Base-by-base conservation (phyloP, 2,888 invertebrate genomes). In the Parnassius glacialis region DNA sequence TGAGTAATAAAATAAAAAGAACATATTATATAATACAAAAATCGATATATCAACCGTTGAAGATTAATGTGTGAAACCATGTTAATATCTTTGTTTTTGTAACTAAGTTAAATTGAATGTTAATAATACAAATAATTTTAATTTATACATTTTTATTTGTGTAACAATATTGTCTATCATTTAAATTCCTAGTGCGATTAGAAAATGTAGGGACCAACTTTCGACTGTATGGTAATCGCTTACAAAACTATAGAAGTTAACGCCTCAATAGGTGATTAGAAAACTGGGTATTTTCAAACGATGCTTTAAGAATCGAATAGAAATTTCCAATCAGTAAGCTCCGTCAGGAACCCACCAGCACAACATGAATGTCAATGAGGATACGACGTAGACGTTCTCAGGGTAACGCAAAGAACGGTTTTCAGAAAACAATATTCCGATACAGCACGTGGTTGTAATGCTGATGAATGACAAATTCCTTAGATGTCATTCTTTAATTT, bases 371-470 rank as follows among this genome's bases (percentile, higher is more conserved):
- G 80, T 74, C 74, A 89, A 90, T 83, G 74, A 78, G 74, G 62
- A 54, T 64, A 69, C 69, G 72, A 73, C 73, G 78, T 78, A 77
- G 73, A 81, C 65, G 61, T 90, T 87, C 89, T 84, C 86, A 83
- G 80, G 80, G 78, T 82, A 77, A 79, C 76, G 83, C 85, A 82
- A 84, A 79, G 81, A 87, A 88, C 87, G 82, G 86, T 90, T 89
- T 90, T 86, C 77, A 87, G 89, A 89, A 89, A 85, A 90, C 87
- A 82, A 89, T 88, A 78, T 89, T 85, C 87, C 80, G 74, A 85
- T 84, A 79, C 71, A 47, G 67, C 71, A 83, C 83, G 84, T 75
- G 68, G 60, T 72, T 76, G 67, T 80, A 85, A 85, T 90, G 82
- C 80, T 78, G 84, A 90, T 85, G 76, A 69, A 64, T 58, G 61